Percentiles rank a stretch among this genome's conserved stretches.
These are phyloP conservation scores for Euleptes europaea DNA, from an alignment of 2,113 vertebrate genomes.

Conservation along the genomic window DNA sequence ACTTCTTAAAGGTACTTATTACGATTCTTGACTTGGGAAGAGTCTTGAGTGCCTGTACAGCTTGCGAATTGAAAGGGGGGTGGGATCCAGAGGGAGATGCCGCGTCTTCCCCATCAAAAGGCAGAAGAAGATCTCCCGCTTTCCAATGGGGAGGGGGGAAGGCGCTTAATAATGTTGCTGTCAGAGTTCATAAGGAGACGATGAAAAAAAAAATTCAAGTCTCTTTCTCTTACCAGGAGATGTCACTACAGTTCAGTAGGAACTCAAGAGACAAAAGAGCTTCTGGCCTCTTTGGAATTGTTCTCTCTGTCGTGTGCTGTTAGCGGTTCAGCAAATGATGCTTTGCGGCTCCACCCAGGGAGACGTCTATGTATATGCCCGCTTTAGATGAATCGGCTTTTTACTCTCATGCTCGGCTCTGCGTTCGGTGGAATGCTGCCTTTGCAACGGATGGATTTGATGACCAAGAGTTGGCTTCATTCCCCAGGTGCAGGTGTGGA, in stretches of 20 bases:
- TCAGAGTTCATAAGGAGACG: neutral
- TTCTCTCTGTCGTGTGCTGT: neutral
- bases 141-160: neutral
- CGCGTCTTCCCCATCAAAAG: neutral
- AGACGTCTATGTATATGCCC: neutral
- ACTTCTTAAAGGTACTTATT: constrained; percentile 22
- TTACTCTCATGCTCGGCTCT: neutral
- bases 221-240: constrained; percentile 71
- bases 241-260: constrained; percentile 74
- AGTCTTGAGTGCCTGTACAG: constrained; percentile 28
- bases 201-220: neutral
- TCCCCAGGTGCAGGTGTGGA: too few species aligned
- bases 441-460: neutral
- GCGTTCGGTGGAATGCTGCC: neutral
- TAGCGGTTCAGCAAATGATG: too few species aligned
- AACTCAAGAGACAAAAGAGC: constrained; percentile 14
- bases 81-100: neutral
- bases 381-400: too few species aligned
- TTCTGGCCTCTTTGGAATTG: neutral
- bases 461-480: too few species aligned
- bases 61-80: constrained; percentile 17
- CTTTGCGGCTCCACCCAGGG: neutral
- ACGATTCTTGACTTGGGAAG: neutral
- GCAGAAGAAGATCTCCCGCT: constrained; percentile 7
- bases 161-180: neutral